A percentile compares a stretch with the other conserved stretches of the same genome.
phyloP scores from a whole-genome alignment of 2,888 invertebrate species.

The Polietes domitor region DNA sequence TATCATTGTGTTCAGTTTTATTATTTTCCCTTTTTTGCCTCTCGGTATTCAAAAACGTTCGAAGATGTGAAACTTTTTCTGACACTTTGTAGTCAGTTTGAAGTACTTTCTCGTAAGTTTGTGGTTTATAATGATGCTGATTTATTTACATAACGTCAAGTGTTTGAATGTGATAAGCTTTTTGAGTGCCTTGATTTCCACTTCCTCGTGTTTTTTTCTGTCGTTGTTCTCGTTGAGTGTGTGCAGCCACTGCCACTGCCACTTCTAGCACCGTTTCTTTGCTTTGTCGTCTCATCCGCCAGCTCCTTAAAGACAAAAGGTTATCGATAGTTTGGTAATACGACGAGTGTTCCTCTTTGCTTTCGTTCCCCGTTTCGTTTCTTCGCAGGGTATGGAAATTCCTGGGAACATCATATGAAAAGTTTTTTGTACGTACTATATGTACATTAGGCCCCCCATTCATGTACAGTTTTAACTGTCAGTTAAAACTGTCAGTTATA shows the following conservation, averaged over 20 bases:
- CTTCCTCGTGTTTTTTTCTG: not conserved
- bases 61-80: conserved; percentile 42
- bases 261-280: not conserved
- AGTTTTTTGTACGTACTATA: too few relatives aligned
- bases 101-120: conserved; percentile 53
- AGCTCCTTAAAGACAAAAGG: conserved; percentile 27
- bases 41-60: not conserved
- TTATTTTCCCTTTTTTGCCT: not conserved
- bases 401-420: not conserved
- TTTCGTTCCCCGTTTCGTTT: not conserved
- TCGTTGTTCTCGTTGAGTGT: too few relatives aligned
- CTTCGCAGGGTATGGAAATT: not conserved
- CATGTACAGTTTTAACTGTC: too few relatives aligned
- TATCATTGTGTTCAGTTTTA: conserved; percentile 1
- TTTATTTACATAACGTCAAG: conserved; percentile 64
- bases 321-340: conserved; percentile 44
- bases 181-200: conserved; percentile 32
- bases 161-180: conserved; percentile 47
- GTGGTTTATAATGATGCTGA: conserved; percentile 56
- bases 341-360: not conserved
- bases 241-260: too few relatives aligned
- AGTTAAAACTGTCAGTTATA: too few relatives aligned
- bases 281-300: not conserved
- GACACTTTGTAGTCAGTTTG: conserved; percentile 49
- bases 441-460: too few relatives aligned